phyloP scores from a whole-genome alignment of 2,113 vertebrate species.

The Haplotaxodon microlepis region DNA sequence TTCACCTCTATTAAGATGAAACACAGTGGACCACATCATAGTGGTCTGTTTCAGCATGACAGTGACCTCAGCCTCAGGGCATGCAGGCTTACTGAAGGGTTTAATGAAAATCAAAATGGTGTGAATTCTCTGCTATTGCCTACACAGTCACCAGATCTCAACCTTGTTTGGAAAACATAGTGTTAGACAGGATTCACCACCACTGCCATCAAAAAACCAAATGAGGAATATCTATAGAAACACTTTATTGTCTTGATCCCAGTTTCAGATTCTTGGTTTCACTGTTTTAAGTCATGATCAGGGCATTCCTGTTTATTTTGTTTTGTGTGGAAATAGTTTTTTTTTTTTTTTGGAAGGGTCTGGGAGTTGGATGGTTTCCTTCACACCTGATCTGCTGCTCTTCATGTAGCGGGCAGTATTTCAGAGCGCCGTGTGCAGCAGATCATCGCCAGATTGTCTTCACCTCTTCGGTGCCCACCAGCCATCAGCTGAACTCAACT shows the following conservation, averaged over 20 bases:
- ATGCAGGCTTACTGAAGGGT: rapidly evolving
- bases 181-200: not conserved
- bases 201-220: not conserved
- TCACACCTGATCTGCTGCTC: not conserved
- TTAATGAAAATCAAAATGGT: not conserved
- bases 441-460: not conserved
- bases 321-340: not conserved
- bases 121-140: not conserved
- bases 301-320: not conserved
- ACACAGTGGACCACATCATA: not conserved
- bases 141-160: not conserved
- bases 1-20: not conserved
- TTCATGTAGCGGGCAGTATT: rapidly evolving
- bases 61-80: not conserved
- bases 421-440: not conserved
- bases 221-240: not conserved
- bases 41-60: not conserved
- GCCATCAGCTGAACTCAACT: not conserved
- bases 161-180: not conserved
- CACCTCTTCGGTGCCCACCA: not conserved
- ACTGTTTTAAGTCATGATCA: rapidly evolving
- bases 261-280: not conserved
- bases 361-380: not conserved
- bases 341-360: not conserved
- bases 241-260: not conserved